These are phyloP conservation scores for Busseola fusca DNA, from an alignment of 2,888 invertebrate species.

Conservation along the genomic window DNA sequence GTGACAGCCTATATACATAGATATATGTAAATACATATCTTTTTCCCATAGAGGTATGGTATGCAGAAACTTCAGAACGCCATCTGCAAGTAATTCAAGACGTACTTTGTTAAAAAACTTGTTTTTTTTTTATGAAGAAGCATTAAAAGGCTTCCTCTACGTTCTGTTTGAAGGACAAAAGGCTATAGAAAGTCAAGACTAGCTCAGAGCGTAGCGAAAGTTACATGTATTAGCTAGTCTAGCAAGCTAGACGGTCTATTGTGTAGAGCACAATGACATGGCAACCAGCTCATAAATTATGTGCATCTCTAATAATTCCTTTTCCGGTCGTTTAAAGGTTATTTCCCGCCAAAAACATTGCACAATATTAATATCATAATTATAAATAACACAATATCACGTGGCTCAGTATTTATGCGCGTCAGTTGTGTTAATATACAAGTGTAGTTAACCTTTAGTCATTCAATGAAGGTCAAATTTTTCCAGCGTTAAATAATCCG, in stretches of 20 bases:
- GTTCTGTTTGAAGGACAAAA: constrained; percentile 30
- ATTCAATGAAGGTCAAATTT: constrained; percentile 8
- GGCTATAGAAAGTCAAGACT: constrained; percentile 17
- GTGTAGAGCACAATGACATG: constrained; percentile 15
- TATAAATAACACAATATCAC: constrained; percentile 30
- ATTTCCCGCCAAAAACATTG: constrained; percentile 32
- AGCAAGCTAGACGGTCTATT: constrained; percentile 23
- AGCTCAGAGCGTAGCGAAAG: constrained; percentile 12
- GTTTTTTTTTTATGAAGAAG: constrained; percentile 19
- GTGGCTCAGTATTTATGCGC: constrained; percentile 29
- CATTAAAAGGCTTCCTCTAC: constrained; percentile 21
- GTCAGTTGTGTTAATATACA: constrained; percentile 24
- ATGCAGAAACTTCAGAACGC: not conserved
- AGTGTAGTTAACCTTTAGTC: constrained; percentile 31
- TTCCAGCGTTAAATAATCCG: constrained; percentile 12
- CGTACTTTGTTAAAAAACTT: constrained; percentile 13
- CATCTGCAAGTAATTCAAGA: constrained; percentile 3
- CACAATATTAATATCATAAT: constrained; percentile 29
- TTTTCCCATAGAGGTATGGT: not conserved
- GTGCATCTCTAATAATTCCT: constrained; percentile 8
- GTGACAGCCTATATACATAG: too few relatives aligned
- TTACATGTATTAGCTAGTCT: constrained; percentile 5
- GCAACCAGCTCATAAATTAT: constrained; percentile 18
- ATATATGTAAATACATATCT: too few relatives aligned
- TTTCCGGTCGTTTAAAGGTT: constrained; percentile 24